Evolutionary conservation across 2,888 invertebrate genomes (phyloP).

Genomic region (Neelides folsomi): DNA sequence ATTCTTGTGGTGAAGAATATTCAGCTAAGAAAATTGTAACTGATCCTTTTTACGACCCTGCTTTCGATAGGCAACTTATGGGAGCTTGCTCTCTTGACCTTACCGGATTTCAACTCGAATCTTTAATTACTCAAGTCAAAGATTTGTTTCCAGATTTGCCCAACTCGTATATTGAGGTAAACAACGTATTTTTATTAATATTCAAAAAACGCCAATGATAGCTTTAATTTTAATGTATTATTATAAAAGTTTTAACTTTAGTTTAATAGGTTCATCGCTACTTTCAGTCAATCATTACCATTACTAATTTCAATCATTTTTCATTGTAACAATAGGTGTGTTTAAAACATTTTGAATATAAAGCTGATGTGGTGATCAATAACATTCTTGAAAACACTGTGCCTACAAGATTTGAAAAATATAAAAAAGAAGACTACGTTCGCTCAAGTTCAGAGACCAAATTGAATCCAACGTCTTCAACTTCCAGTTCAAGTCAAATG

Average conservation of each 20-base stretch:
- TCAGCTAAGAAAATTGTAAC: conserved; percentile 34
- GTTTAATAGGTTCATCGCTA: background rate
- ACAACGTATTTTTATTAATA: conserved; percentile 7
- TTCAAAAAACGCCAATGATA: background rate
- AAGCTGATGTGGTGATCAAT: conserved; percentile 63
- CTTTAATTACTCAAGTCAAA: conserved; percentile 51
- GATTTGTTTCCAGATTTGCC: conserved; percentile 71
- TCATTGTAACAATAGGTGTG: conserved; percentile 51
- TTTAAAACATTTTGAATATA: conserved; percentile 60
- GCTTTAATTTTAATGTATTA: background rate
- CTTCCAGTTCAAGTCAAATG: background rate
- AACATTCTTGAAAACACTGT: conserved; percentile 64
- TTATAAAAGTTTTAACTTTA: conserved; percentile 29
- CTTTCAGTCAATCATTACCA: background rate
- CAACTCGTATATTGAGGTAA: conserved; percentile 52
- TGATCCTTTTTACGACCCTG: conserved; percentile 26
- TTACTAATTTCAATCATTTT: conserved; percentile 12
- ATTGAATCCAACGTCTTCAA: background rate
- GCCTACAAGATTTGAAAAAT: conserved; percentile 38
- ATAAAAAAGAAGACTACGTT: conserved; percentile 19
- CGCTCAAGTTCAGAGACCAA: conserved; percentile 5
- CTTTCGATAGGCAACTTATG: conserved; percentile 27
- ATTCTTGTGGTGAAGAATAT: conserved; percentile 24
- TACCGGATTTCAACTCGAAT: conserved; percentile 38
- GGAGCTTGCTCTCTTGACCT: conserved; percentile 34